Base-by-base conservation (phyloP, 2,888 invertebrate species). In the Oligia strigilis region DNA sequence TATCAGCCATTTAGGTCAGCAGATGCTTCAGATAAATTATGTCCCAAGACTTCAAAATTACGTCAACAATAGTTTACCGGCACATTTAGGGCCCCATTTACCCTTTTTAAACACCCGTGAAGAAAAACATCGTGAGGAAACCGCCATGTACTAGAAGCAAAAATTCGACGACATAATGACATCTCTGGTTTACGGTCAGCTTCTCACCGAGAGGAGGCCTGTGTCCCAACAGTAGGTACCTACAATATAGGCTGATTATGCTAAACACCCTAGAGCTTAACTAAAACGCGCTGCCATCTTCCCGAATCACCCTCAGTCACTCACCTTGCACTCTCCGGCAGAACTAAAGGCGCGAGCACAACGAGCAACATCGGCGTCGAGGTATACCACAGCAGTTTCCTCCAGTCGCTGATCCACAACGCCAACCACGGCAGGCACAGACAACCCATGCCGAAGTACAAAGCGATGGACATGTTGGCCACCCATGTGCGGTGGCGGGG, bases 301-400 rank as follows among this genome's bases (percentile, higher is more conserved):
- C 3, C 29, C 13, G 4, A 8, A 40, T 17, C 6, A 13, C 55
- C 66, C 82, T 65, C 40, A 9, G 40, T 40, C 65, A 65, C 65
- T 90, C 78, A 97, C 97, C 97, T 94, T 6, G 96, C 97, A 87
- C 97, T 97, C 87, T 97, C 97, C 0, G 97, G 97, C 3, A 97
- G 94, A 9, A 95, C 80, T 19, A 94, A 93, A 0, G 97, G 97
- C 40, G 94, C 94, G 1, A 91, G 83, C 0, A 96, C 60, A 0
- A 94, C 95, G 0, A 94, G 29, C 43, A 95, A 86, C 92, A 97
- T 94, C 0, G 97, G 97, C 67, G 95, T 78, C 0, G 97, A 95
- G 0, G 97, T 97, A 70, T 92, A 92, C 91, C 95, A 92, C 17
- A 96, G 90, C 78, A 97, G 94, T n/a, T 84, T 91, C 83, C 94